Conservation (phyloP, 2,888 invertebrate species). For the Epistrophella euchroma region DNA sequence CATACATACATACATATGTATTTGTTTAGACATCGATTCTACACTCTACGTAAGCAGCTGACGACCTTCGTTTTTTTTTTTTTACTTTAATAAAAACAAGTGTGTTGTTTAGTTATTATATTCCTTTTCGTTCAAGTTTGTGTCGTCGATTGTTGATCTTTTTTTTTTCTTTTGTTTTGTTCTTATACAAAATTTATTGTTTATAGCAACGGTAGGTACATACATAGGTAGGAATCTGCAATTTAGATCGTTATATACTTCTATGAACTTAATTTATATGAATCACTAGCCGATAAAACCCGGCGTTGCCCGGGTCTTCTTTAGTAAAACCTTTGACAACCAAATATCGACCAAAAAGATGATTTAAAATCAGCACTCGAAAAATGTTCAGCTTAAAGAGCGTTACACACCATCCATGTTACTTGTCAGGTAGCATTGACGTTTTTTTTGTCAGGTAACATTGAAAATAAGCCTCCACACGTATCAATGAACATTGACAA, state of each 20-base stretch:
- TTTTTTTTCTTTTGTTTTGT: not conserved
- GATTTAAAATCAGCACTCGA: too few relatives aligned
- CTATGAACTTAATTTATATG: not conserved
- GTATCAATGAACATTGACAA: too few relatives aligned
- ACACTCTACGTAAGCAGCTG: conserved; percentile 32
- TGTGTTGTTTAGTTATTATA: conserved; percentile 31
- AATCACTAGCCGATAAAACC: too few relatives aligned
- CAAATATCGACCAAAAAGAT: too few relatives aligned
- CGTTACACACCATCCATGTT: too few relatives aligned
- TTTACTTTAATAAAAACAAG: conserved; percentile 4
- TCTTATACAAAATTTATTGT: conserved; percentile 24
- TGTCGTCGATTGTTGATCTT: conserved; percentile 25
- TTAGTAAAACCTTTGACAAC: too few relatives aligned
- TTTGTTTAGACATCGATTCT: conserved; percentile 11
- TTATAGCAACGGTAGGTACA: not conserved
- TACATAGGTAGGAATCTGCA: not conserved
- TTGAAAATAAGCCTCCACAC: too few relatives aligned
- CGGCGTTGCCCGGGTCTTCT: too few relatives aligned
- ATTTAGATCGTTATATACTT: not conserved
- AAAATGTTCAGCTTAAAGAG: too few relatives aligned
- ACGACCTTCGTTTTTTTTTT: conserved; percentile 57
- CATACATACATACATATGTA: not conserved
- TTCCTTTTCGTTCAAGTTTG: conserved; percentile 15
- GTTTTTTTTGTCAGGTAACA: too few relatives aligned
- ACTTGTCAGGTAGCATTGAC: too few relatives aligned